Evolutionary conservation across 2,113 vertebrate genomes (phyloP).

Genomic region (Saccopteryx bilineata): DNA sequence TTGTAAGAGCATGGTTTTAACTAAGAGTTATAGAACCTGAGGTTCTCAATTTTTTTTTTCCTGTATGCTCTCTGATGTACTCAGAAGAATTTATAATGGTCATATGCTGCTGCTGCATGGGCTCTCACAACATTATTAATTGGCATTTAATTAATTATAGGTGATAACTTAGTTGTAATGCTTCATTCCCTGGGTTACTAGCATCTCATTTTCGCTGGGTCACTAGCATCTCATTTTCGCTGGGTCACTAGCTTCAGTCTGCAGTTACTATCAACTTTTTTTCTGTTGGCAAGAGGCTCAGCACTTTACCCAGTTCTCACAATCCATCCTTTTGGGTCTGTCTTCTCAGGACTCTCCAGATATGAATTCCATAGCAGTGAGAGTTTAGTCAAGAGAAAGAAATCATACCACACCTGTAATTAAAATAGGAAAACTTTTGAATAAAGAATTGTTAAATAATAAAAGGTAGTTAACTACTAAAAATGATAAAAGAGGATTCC

Average conservation of each 20-base stretch:
- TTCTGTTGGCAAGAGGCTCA: background rate
- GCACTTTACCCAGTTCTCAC: background rate
- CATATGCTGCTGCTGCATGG: background rate
- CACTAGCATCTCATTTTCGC: background rate
- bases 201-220: background rate
- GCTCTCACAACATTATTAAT: constrained; percentile 11
- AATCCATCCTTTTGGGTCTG: background rate
- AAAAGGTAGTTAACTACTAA: constrained; percentile 18
- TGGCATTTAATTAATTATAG: constrained; percentile 49
- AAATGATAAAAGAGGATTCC: background rate
- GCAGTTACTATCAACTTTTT: background rate
- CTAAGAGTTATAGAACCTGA: background rate
- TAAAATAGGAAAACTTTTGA: background rate
- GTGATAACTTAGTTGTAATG: constrained; percentile 6
- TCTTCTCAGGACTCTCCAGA: background rate
- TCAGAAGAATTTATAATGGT: background rate
- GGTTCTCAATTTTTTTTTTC: constrained; percentile 5
- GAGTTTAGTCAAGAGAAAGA: background rate
- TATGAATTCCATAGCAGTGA: background rate
- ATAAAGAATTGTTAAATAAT: constrained; percentile 5
- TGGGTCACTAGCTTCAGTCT: background rate
- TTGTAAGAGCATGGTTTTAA: background rate
- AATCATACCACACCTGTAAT: background rate
- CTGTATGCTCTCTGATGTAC: background rate
- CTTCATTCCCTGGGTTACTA: background rate